A percentile compares a stretch with the other conserved stretches of the same genome.
Evolutionary conservation across 2,797 vertebrate genomes (phyloP).

Genomic region (Anguilla marmorata): DNA sequence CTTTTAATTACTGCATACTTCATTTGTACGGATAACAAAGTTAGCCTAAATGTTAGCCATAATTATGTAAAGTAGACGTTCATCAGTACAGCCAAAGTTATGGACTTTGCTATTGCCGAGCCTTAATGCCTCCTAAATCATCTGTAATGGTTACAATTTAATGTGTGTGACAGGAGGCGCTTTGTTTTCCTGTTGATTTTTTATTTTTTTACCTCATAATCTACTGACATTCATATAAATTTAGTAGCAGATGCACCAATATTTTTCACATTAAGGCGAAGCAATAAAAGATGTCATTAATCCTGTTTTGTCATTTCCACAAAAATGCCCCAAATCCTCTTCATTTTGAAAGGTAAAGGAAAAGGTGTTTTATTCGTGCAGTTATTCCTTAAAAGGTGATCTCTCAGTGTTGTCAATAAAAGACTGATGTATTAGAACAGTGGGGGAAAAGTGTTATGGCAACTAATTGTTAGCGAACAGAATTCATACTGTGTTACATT

Average conservation of each 20-base stretch:
- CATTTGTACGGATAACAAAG: slow-evolving; percentile 10
- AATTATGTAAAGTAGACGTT: background rate
- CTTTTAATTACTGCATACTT: slow-evolving; percentile 14
- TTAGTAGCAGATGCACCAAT: slow-evolving; percentile 24
- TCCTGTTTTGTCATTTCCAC: slow-evolving; percentile 57
- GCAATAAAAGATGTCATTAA: slow-evolving; percentile 45
- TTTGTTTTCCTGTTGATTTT: slow-evolving; percentile 17
- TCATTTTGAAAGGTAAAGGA: background rate
- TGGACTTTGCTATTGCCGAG: background rate
- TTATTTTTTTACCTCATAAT: slow-evolving; percentile 23
- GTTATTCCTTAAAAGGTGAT: background rate
- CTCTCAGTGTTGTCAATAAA: background rate
- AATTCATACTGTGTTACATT: background rate
- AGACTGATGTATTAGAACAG: background rate
- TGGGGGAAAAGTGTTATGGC: background rate
- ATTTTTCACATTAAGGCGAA: slow-evolving; percentile 23
- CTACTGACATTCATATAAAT: slow-evolving; percentile 22
- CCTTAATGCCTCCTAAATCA: slow-evolving; percentile 17
- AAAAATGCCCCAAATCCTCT: slow-evolving; percentile 26
- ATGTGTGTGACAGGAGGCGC: slow-evolving; percentile 17
- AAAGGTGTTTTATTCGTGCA: background rate
- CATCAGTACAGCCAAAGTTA: background rate
- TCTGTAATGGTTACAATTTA: slow-evolving; percentile 25
- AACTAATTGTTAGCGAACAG: background rate
- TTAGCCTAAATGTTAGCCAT: slow-evolving; percentile 18